Percentiles rank a stretch among this genome's conserved stretches.
These are phyloP conservation scores for Fissipunctia ypsillon DNA, from an alignment of 2,888 invertebrate genomes.

Conservation along the genomic window DNA sequence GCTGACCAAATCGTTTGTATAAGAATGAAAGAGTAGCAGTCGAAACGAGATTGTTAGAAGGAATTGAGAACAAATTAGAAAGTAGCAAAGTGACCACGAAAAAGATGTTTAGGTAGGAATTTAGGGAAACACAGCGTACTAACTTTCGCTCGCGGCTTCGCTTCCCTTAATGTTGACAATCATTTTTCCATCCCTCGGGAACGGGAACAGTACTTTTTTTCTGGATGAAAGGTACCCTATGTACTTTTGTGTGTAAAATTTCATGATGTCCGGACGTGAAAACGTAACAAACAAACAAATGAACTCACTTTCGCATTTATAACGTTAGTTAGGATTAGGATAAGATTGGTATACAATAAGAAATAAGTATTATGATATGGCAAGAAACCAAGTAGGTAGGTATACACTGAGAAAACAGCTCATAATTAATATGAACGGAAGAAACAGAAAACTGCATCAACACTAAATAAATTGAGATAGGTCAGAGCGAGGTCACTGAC, in stretches of 20 bases:
- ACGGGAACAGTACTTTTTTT: no score
- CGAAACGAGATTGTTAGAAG: no score
- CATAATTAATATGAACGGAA: background rate
- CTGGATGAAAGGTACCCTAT: no score
- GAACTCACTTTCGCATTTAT: no score
- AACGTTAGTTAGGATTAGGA: no score
- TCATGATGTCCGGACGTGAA: no score
- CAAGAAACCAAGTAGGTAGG: background rate
- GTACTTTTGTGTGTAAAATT: no score
- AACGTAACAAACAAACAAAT: no score
- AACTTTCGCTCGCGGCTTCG: no score
- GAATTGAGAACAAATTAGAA: no score
- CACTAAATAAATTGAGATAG: background rate
- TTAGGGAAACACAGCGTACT: background rate
- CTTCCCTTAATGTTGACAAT: no score
- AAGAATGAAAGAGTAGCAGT: background rate
- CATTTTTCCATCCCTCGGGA: no score
- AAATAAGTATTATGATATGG: background rate
- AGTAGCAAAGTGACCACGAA: background rate
- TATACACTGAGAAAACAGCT: background rate
- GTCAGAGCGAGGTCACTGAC: background rate
- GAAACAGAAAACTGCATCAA: background rate
- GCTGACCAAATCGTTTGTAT: background rate
- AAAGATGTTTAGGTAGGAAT: background rate
- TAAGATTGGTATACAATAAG: background rate